These are phyloP conservation scores for Drosophila testacea DNA, from an alignment of 2,888 invertebrate genomes.

Conservation along the genomic window DNA sequence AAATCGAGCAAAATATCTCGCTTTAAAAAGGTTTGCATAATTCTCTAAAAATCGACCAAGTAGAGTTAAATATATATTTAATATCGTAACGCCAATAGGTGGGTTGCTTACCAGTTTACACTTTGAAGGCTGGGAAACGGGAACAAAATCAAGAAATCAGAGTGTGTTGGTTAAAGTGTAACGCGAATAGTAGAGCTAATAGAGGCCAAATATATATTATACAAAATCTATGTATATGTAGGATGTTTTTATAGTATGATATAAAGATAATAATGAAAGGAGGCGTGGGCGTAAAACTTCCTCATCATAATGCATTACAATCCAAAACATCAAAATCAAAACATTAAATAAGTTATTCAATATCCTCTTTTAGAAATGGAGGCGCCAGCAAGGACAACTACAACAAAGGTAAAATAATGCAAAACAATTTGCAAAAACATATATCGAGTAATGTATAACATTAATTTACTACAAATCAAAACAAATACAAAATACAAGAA, in stretches of 20 bases:
- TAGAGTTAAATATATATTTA: background rate
- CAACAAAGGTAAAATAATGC: conserved; percentile 94
- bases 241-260: conserved; percentile 22
- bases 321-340: conserved; percentile 69
- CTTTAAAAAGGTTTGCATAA: too few relatives aligned
- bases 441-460: conserved; percentile 84
- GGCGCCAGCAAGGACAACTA: conserved; percentile 97
- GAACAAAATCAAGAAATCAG: conserved; percentile 1
- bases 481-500: conserved; percentile 48
- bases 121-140: conserved; percentile 1
- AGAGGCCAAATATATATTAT: background rate
- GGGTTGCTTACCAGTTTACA: background rate
- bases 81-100: background rate
- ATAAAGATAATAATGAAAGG: background rate
- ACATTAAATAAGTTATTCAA: conserved; percentile 85
- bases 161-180: background rate
- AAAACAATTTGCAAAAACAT: conserved; percentile 81
- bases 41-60: background rate
- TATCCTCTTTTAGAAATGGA: conserved; percentile 90
- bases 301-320: conserved; percentile 71
- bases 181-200: background rate
- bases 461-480: conserved; percentile 73
- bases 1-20: background rate
- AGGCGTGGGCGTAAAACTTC: conserved; percentile 40
- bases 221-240: conserved; percentile 11